Evolutionary conservation across 2,797 vertebrate genomes (phyloP), one percentile per base, ranked within the genome.

Genomic region (Gouania willdenowi): DNA sequence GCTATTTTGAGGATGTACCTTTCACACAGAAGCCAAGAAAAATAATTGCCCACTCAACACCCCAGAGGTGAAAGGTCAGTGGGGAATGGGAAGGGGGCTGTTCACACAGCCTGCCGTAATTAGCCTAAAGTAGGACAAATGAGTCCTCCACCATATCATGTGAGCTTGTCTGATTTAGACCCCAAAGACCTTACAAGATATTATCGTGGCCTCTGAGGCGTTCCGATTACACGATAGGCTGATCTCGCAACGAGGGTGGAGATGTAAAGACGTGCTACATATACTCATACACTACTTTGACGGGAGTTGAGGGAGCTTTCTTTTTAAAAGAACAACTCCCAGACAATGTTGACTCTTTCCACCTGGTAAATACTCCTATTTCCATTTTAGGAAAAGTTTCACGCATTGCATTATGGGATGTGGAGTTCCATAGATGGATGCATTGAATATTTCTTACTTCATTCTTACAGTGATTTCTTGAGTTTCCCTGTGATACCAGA

Each of bases 31-130:
- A 83, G 84, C 86, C 63, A 61, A 68, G 77, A 86, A 84, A 83
- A 88, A 69, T 82, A 88, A 87, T 83, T 83, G 81, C 63, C 81
- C 57, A 56, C 70, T 87, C 79, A 83, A 88, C 85, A 82, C 62
- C 68, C 82, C n/a, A 0, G 61, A 62, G 83, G 80, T 89, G 81
- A 90, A 77, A 83, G 86, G 86, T 88, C 71, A 79, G 69, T 68
- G 27, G 44, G 27, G 60, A 48, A 54, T 70, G 75, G 50, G 27
- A n/a, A n/a, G n/a, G 67, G 63, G 57, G 75, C 61, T 56, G 60
- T 72, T 83, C 69, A 69, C 75, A 79, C 79, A 74, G 60, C 62
- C 74, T 81, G 68, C 73, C 58, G 62, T 75, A 86, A 79, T 65
- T 81, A 87, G 65, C 52, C 48, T 39, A 50, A 58, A 37, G 65